These are phyloP conservation scores for Drosophila grimshawi DNA, from an alignment of 1,140 invertebrate species.

Conservation along the genomic window DNA sequence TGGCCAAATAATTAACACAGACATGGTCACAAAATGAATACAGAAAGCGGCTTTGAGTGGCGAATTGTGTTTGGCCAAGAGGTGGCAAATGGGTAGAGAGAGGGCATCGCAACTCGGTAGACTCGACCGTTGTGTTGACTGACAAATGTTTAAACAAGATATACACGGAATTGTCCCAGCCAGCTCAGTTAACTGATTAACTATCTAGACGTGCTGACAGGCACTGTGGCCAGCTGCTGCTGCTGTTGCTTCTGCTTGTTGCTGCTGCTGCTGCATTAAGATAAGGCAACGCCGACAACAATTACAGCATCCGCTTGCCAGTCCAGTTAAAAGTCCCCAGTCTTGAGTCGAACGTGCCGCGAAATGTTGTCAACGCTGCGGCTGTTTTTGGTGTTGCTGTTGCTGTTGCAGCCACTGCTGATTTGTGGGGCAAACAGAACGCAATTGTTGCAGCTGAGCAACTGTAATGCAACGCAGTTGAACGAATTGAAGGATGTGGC, in stretches of 20 bases:
- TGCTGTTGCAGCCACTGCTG: conserved; percentile 26
- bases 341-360: conserved; percentile 45
- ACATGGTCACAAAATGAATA: conserved; percentile 17
- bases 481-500: conserved; percentile 18
- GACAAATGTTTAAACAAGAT: conserved; percentile 56
- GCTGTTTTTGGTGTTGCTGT: neutral
- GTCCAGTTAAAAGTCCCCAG: conserved; percentile 25
- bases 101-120: conserved; percentile 12
- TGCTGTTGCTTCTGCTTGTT: too few relatives aligned
- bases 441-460: conserved; percentile 47
- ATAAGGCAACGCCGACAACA: conserved; percentile 42
- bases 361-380: conserved; percentile 32
- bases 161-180: neutral
- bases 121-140: conserved; percentile 22
- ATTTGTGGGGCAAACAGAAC: neutral
- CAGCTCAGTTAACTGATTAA: conserved; percentile 62
- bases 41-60: neutral
- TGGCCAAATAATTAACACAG: conserved; percentile 13
- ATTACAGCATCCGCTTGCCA: conserved; percentile 18
- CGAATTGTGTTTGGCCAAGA: conserved; percentile 22
- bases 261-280: conserved; percentile 50
- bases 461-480: conserved; percentile 47
- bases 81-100: neutral
- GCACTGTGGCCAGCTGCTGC: conserved; percentile 48
- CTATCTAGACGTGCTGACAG: conserved; percentile 71